Percentiles rank a stretch among this genome's conserved stretches.
Conservation (phyloP, 2,797 vertebrate genomes). For the Phylloscopus collybita region DNA sequence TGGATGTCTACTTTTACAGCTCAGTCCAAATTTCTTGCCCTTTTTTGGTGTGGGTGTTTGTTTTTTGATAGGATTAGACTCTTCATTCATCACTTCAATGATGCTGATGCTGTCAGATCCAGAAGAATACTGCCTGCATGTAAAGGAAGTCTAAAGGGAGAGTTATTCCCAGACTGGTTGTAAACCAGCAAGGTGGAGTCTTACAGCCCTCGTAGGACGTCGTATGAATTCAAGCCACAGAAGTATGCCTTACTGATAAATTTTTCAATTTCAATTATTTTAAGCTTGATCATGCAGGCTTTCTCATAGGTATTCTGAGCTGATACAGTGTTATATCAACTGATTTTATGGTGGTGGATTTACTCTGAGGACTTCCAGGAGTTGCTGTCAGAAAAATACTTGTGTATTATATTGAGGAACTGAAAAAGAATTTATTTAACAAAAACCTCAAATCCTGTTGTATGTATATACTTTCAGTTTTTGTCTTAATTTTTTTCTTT, state of each 20-base stretch:
- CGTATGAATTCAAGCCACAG: accelerated
- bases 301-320: not conserved
- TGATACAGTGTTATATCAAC: not conserved
- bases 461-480: not conserved
- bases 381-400: not conserved
- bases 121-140: not conserved
- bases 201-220: not conserved
- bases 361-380: not conserved
- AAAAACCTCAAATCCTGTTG: not conserved
- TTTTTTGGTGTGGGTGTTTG: not conserved
- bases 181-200: not conserved
- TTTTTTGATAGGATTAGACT: not conserved
- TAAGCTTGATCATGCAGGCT: not conserved
- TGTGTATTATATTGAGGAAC: not conserved
- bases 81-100: not conserved
- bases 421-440: not conserved
- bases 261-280: not conserved
- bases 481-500: not conserved
- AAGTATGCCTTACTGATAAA: not conserved
- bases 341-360: not conserved
- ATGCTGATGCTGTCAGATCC: not conserved
- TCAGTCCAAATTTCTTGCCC: not conserved
- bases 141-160: not conserved
- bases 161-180: not conserved
- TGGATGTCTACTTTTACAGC: not conserved